These are phyloP conservation scores for Meiosimyza platycephala DNA, from an alignment of 2,888 invertebrate genomes.

Conservation along the genomic window DNA sequence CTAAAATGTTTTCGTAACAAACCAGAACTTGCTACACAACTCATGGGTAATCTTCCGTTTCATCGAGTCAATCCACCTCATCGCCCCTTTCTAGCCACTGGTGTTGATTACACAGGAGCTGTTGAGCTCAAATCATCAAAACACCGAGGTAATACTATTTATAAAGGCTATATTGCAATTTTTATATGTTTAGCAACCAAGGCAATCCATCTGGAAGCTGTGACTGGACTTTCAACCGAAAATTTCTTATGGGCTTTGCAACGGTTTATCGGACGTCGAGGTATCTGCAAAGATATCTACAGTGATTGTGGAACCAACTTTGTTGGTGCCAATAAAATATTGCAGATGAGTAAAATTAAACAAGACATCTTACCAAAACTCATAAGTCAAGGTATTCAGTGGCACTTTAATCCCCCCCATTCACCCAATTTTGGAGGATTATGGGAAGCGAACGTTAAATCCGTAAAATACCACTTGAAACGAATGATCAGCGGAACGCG, in stretches of 20 bases:
- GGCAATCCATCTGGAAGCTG: no score
- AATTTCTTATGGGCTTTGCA: no score
- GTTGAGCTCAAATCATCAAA: no score
- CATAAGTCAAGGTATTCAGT: slow-evolving; percentile 17
- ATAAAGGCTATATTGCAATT: no score
- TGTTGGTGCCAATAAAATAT: no score
- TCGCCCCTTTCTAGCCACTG: slow-evolving; percentile 36
- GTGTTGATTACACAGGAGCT: slow-evolving; percentile 36
- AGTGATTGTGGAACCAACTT: no score
- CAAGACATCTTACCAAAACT: background rate
- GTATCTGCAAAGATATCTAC: no score
- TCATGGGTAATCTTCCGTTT: slow-evolving; percentile 38
- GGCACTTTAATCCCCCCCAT: slow-evolving; percentile 35
- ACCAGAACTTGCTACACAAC: slow-evolving; percentile 30
- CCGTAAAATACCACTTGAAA: slow-evolving; percentile 34
- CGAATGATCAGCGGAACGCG: slow-evolving; percentile 20
- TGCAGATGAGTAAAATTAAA: background rate
- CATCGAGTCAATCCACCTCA: slow-evolving; percentile 33
- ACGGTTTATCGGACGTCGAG: no score
- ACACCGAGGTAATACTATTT: no score
- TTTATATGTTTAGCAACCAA: no score
- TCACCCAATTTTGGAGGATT: slow-evolving; percentile 25
- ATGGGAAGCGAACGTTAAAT: slow-evolving; percentile 4
- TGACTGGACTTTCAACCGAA: no score
- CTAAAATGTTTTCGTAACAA: slow-evolving; percentile 36